Evolutionary conservation across 2,113 vertebrate genomes (phyloP).

Genomic region (Phrynocephalus versicolor): DNA sequence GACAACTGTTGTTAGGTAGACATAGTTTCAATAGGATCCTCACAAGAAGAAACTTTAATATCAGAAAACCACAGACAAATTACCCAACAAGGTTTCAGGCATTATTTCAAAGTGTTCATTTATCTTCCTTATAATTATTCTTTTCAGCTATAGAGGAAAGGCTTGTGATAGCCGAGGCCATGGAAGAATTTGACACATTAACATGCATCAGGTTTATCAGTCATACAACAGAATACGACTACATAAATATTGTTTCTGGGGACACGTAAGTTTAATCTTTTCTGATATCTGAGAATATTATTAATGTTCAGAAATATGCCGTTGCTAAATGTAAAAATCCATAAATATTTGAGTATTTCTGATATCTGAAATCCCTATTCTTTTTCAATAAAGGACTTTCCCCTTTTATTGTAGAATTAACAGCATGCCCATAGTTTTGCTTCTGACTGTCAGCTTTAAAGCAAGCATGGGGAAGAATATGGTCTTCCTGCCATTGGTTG

Average conservation of each 20-base stretch:
- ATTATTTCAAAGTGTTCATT: not conserved
- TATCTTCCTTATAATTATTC: not conserved
- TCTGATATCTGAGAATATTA: not conserved
- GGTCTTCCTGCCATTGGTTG: no score
- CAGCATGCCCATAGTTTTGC: no score
- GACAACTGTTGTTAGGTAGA: no score
- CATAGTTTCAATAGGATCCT: no score
- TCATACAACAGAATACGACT: constrained; percentile 81
- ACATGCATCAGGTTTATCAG: constrained; percentile 86
- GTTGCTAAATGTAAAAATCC: not conserved
- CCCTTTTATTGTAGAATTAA: not conserved
- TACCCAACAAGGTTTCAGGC: not conserved
- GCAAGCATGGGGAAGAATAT: no score
- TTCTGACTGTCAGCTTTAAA: not conserved
- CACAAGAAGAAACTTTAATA: no score
- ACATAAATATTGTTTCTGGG: constrained; percentile 79
- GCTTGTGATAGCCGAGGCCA: constrained; percentile 64
- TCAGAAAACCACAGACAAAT: no score
- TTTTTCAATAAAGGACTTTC: not conserved
- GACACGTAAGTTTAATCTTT: constrained; percentile 74
- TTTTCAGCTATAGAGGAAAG: constrained; percentile 58
- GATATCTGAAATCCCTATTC: not conserved
- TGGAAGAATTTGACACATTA: constrained; percentile 77
- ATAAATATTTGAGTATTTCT: not conserved
- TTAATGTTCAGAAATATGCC: not conserved